Evolutionary conservation across 1,140 invertebrate species (phyloP).

Genomic region (Drosophila truncata): DNA sequence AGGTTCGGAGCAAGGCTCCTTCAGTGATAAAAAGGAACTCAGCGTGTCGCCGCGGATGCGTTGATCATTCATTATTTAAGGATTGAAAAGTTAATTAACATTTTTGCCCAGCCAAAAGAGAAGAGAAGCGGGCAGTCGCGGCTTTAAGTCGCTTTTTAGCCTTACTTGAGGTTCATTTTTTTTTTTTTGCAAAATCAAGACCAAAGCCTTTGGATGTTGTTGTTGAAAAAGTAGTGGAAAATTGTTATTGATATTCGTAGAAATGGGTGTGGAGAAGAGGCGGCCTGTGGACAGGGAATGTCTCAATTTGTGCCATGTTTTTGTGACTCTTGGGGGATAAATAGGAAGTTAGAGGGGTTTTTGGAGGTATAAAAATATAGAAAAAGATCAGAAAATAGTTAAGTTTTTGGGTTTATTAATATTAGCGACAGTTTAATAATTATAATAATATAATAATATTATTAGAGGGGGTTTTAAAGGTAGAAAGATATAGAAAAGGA

Average conservation of each 20-base stretch:
- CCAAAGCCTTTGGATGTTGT: conserved; percentile 19
- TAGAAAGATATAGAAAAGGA: neutral
- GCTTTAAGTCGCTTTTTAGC: conserved; percentile 52
- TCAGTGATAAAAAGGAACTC: conserved; percentile 85
- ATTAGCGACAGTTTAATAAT: too few species aligned
- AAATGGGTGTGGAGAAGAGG: conserved; percentile 7
- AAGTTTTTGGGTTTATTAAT: too few species aligned
- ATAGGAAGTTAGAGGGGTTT: neutral
- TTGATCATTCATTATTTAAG: conserved; percentile 86
- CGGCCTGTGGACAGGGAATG: conserved; percentile 33
- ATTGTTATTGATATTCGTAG: conserved; percentile 64
- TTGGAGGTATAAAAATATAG: neutral
- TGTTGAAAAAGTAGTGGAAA: conserved; percentile 71
- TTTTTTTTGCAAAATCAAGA: conserved; percentile 52
- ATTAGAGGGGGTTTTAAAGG: neutral
- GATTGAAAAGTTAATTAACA: conserved; percentile 86
- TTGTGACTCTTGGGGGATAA: neutral
- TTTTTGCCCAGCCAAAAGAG: conserved; percentile 79
- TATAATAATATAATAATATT: too few species aligned
- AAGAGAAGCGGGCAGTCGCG: conserved; percentile 50
- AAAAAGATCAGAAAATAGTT: neutral
- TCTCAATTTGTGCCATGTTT: conserved; percentile 53
- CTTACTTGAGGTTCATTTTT: conserved; percentile 13
- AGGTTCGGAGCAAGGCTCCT: conserved; percentile 9
- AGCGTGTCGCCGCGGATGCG: conserved; percentile 85